Percentiles rank a stretch among this genome's conserved stretches.
These are phyloP conservation scores for Listronotus oregonensis DNA, from an alignment of 1,140 invertebrate genomes.

Conservation along the genomic window DNA sequence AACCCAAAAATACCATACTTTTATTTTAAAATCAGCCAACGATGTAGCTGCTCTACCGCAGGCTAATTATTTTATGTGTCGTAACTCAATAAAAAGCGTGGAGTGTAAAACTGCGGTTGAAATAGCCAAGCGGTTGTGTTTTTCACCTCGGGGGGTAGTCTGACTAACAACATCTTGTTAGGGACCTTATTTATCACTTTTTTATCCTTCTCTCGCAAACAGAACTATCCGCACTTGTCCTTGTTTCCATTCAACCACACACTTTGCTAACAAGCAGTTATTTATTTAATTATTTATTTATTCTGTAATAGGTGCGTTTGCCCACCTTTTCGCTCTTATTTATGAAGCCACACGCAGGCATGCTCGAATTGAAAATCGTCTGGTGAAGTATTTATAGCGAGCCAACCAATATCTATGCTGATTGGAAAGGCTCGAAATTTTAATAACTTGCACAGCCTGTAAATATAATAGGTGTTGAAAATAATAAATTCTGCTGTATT, in stretches of 20 bases:
- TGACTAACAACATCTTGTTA: conserved; percentile 56
- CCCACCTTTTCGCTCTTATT: conserved; percentile 54
- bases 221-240: conserved; percentile 17
- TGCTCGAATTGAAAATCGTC: conserved; percentile 52
- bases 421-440: conserved; percentile 46
- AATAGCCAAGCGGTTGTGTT: conserved; percentile 45
- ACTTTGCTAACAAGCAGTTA: conserved; percentile 57
- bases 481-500: not conserved
- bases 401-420: conserved; percentile 52
- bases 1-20: no score
- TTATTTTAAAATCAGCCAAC: no score
- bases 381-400: conserved; percentile 51
- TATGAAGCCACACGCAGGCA: conserved; percentile 56
- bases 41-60: conserved; percentile 6
- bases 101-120: conserved; percentile 34
- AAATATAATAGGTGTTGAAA: conserved; percentile 1
- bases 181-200: conserved; percentile 54
- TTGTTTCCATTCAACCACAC: conserved; percentile 47
- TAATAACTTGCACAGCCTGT: conserved; percentile 12
- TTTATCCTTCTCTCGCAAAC: conserved; percentile 35
- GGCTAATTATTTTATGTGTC: conserved; percentile 39
- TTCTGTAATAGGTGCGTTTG: conserved; percentile 57
- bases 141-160: conserved; percentile 54
- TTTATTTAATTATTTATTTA: conserved; percentile 59
- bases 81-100: conserved; percentile 41